Percentiles rank a stretch among this genome's conserved stretches.
phyloP scores from a whole-genome alignment of 2,797 vertebrate genomes.

The Manis javanica region DNA sequence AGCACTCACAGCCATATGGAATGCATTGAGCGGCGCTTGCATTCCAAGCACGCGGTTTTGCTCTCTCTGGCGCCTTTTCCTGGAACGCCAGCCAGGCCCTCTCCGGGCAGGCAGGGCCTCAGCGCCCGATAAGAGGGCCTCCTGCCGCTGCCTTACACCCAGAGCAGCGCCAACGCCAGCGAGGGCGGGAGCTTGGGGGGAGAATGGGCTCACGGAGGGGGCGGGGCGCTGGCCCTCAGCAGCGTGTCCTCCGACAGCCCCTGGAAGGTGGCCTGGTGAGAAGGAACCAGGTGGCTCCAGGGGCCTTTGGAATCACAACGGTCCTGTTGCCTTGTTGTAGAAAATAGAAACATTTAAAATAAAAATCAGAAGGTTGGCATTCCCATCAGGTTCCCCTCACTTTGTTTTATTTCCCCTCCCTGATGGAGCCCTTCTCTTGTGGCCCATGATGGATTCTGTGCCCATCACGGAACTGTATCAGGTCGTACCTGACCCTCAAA shows the following conservation, averaged over 20 bases:
- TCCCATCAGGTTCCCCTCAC: background rate
- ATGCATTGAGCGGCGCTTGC: background rate
- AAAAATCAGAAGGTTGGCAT: background rate
- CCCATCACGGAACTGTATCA: background rate
- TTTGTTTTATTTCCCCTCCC: background rate
- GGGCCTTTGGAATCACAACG: background rate
- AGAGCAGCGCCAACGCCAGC: rapidly evolving
- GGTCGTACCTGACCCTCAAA: background rate
- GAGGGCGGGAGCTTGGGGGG: rapidly evolving
- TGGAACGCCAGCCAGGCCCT: background rate
- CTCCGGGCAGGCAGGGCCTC: background rate
- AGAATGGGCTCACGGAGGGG: rapidly evolving
- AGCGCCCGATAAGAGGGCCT: background rate
- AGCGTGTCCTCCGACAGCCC: background rate
- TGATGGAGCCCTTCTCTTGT: background rate
- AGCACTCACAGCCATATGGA: conserved; percentile 51
- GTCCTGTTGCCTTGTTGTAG: background rate
- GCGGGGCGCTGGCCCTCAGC: background rate
- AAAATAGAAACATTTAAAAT: background rate
- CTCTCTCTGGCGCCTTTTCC: conserved; percentile 20
- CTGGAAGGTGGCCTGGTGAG: background rate
- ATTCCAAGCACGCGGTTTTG: background rate
- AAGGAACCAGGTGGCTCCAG: background rate
- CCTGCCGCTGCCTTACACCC: rapidly evolving
- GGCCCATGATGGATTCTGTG: background rate